Percentiles rank a stretch among this genome's conserved stretches.
Evolutionary conservation across 2,797 vertebrate species (phyloP).

Genomic region (Meriones psammophilus): DNA sequence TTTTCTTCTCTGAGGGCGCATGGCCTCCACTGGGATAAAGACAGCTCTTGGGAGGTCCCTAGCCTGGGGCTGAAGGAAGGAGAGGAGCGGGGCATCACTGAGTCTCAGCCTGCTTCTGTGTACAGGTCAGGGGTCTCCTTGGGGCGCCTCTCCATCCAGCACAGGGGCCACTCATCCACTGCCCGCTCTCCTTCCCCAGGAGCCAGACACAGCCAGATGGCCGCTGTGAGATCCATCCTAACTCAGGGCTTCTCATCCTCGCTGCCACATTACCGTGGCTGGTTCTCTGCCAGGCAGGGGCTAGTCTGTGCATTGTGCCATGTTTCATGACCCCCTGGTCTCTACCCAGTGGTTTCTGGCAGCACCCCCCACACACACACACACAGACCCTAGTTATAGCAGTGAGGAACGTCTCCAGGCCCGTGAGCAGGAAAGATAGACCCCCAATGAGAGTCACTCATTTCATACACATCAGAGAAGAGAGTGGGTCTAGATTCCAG

Average conservation of each 20-base stretch:
- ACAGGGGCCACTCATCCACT: neutral
- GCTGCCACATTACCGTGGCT: neutral
- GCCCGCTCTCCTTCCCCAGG: neutral
- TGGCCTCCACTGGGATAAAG: no score
- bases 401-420: neutral
- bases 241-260: no score
- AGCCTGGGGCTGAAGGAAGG: neutral
- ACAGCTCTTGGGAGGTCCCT: neutral
- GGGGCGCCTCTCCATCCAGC: neutral
- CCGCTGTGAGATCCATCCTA: neutral
- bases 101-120: neutral
- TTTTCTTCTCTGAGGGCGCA: neutral
- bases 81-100: accelerated
- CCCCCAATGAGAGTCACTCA: neutral
- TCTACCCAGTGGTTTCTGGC: neutral
- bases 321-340: neutral
- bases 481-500: neutral
- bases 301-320: neutral
- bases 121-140: accelerated
- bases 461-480: neutral
- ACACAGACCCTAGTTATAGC: neutral
- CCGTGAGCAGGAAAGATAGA: neutral
- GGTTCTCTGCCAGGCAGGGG: no score
- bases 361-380: accelerated
- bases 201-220: neutral